These are phyloP conservation scores for Galaxias olidus DNA, from an alignment of 2,797 vertebrate genomes.

Conservation along the genomic window DNA sequence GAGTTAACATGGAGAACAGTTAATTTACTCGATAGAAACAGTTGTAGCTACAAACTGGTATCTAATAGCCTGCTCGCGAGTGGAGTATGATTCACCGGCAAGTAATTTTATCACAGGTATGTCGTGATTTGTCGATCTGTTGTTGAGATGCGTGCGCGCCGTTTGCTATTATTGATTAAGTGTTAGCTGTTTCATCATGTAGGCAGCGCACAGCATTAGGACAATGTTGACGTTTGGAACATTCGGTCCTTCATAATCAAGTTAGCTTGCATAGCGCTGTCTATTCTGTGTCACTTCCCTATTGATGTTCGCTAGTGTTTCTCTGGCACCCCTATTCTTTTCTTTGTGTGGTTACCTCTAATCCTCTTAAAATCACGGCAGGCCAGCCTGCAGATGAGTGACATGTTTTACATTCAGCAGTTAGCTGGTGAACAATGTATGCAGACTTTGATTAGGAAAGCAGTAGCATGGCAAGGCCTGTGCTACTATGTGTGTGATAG, in stretches of 20 bases:
- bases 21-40: constrained; percentile 24
- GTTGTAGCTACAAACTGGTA: constrained; percentile 42
- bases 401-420: too few species aligned
- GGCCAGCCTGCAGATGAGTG: too few species aligned
- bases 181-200: too few species aligned
- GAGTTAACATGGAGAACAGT: constrained; percentile 27
- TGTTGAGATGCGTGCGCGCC: background rate
- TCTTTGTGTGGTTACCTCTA: constrained; percentile 10
- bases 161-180: too few species aligned
- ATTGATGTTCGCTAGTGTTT: background rate
- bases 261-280: background rate
- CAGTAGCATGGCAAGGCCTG: too few species aligned
- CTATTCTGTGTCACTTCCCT: constrained; percentile 7
- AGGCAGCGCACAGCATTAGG: too few species aligned
- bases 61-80: constrained; percentile 42
- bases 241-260: background rate
- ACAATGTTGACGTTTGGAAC: background rate
- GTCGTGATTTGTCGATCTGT: constrained; percentile 26
- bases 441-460: too few species aligned
- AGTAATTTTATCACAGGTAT: constrained; percentile 65
- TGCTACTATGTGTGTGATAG: too few species aligned
- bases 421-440: too few species aligned
- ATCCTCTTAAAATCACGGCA: background rate
- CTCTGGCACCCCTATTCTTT: constrained; percentile 3
- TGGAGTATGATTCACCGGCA: constrained; percentile 72